A percentile compares a stretch with the other conserved stretches of the same genome.
Conservation (phyloP, 2,113 vertebrate genomes). For the Cebidichthys violaceus region DNA sequence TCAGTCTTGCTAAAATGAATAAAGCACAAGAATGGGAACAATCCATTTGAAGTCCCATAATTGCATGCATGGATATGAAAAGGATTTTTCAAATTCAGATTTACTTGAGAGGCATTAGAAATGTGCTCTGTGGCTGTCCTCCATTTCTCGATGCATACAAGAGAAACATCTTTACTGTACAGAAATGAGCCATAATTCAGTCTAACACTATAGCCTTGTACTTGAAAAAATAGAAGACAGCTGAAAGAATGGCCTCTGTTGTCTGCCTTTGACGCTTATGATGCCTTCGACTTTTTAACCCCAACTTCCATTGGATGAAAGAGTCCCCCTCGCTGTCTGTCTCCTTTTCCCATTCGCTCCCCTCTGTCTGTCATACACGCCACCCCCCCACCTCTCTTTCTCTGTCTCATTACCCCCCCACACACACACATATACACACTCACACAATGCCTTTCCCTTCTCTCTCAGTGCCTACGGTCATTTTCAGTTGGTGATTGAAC, state of each 20-base stretch:
- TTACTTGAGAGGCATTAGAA: conserved; percentile 28
- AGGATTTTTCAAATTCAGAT: conserved; percentile 59
- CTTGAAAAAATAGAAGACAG: conserved; percentile 53
- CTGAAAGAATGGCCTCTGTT: conserved; percentile 60
- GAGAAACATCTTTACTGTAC: conserved; percentile 37
- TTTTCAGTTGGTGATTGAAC: conserved; percentile 73
- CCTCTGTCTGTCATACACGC: conserved; percentile 25
- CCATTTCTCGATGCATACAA: conserved; percentile 28
- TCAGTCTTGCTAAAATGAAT: conserved; percentile 30
- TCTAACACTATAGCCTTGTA: conserved; percentile 44
- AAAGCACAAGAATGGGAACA: not conserved
- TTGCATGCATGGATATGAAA: conserved; percentile 55
- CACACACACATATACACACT: conserved; percentile 9
- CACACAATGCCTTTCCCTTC: conserved; percentile 61
- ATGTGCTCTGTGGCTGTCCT: not conserved
- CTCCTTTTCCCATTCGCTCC: conserved; percentile 52
- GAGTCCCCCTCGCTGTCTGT: conserved; percentile 21
- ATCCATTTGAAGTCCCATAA: conserved; percentile 24
- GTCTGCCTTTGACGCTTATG: conserved; percentile 70
- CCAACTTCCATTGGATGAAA: conserved; percentile 62
- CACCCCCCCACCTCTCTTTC: conserved; percentile 26
- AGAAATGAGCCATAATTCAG: conserved; percentile 61
- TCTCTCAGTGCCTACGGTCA: conserved; percentile 67
- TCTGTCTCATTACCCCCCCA: conserved; percentile 63
- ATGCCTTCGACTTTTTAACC: conserved; percentile 77